Evolutionary conservation across 2,113 vertebrate genomes (phyloP).

Genomic region (Maccullochella peelii): DNA sequence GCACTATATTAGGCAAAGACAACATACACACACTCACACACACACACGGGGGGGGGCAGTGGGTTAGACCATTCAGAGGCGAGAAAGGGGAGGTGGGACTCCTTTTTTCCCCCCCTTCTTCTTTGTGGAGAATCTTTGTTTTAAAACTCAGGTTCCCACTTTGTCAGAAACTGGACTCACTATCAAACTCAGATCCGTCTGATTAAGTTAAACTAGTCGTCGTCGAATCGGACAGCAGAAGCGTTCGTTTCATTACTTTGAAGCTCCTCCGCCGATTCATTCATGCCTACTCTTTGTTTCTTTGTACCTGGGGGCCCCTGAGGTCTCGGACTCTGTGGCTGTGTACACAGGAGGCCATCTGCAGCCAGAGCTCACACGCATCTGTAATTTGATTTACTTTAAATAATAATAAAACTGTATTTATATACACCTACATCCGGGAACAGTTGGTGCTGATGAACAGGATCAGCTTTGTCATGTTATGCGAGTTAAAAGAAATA

Average conservation of each 20-base stretch:
- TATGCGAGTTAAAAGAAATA: background rate
- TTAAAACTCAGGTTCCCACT: conserved; percentile 12
- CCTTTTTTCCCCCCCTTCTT: background rate
- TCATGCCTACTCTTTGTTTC: conserved; percentile 45
- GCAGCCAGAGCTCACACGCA: background rate
- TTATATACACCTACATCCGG: background rate
- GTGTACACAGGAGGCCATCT: background rate
- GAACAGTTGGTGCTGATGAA: background rate
- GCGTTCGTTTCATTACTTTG: background rate
- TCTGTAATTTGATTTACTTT: background rate
- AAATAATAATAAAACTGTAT: background rate
- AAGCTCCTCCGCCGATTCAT: conserved; percentile 10
- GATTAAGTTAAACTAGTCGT: rapidly evolving
- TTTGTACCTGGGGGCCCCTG: conserved; percentile 54
- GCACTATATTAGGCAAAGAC: conserved; percentile 69
- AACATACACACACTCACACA: conserved; percentile 60
- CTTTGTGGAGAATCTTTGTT: conserved; percentile 37
- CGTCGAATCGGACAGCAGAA: background rate
- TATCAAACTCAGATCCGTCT: background rate
- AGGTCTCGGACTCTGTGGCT: background rate
- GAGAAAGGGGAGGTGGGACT: conserved; percentile 47
- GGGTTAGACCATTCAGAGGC: conserved; percentile 71
- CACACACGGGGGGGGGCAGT: conserved; percentile 63
- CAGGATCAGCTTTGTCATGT: background rate
- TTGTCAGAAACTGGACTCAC: background rate